These are phyloP conservation scores for Micronisus gabar DNA, from an alignment of 2,113 vertebrate species.

Conservation along the genomic window DNA sequence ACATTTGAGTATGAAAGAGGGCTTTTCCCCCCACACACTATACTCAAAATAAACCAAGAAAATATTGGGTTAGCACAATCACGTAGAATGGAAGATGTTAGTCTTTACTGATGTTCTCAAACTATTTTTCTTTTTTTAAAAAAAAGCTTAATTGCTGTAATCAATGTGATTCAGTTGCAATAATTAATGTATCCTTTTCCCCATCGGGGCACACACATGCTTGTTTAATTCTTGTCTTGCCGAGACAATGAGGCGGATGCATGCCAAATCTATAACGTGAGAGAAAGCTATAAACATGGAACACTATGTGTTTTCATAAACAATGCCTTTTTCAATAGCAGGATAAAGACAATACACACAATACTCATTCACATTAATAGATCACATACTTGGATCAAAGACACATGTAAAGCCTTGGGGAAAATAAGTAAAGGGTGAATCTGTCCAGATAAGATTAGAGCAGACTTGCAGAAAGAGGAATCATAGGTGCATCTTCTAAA, in stretches of 20 bases:
- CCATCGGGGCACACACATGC: not conserved
- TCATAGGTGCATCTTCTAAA: not conserved
- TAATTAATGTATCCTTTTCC: slow-evolving; percentile 28
- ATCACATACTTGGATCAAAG: not conserved
- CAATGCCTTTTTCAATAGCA: slow-evolving; percentile 21
- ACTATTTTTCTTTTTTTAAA: not conserved
- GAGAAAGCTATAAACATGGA: not conserved
- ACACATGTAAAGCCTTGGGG: not conserved
- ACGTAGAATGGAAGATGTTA: not conserved
- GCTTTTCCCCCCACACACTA: not conserved
- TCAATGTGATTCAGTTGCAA: slow-evolving; percentile 9
- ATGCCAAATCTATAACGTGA: slow-evolving; percentile 53
- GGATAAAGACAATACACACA: slow-evolving; percentile 25
- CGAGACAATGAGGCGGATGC: slow-evolving; percentile 24
- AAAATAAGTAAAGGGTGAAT: not conserved
- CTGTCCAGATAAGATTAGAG: not conserved
- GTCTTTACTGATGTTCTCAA: not conserved
- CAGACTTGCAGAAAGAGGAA: not conserved
- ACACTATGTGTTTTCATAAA: slow-evolving; percentile 4
- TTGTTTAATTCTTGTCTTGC: slow-evolving; percentile 26
- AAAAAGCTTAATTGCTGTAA: slow-evolving; percentile 8
- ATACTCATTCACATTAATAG: not conserved
- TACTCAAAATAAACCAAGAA: not conserved
- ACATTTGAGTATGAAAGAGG: not conserved
- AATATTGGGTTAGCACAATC: not conserved